Conservation (phyloP, 2,888 invertebrate genomes). For the Arctia plantaginis region DNA sequence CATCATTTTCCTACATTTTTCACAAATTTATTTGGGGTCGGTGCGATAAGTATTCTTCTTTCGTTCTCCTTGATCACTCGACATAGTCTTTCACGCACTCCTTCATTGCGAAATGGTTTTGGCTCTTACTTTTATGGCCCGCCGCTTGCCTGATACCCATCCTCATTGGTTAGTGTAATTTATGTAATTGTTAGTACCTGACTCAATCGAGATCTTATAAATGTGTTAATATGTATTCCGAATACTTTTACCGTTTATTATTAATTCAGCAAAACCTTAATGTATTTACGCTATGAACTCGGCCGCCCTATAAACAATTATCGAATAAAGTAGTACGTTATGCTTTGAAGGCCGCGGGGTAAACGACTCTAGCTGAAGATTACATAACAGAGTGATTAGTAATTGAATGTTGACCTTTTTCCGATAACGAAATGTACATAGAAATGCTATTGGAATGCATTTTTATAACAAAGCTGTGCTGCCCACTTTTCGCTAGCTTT, state of each 20-base stretch:
- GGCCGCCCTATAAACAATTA: slow-evolving; percentile 49
- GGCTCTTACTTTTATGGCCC: not conserved
- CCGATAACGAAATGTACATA: slow-evolving; percentile 46
- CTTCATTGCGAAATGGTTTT: not conserved
- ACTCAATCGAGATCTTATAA: not conserved
- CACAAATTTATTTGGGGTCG: not conserved
- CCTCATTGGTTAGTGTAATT: not conserved
- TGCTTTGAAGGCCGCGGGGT: slow-evolving; percentile 78
- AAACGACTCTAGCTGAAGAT: slow-evolving; percentile 75
- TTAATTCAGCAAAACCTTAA: slow-evolving; percentile 23
- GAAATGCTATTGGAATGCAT: slow-evolving; percentile 31
- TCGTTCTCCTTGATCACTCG: not conserved
- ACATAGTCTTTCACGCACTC: not conserved
- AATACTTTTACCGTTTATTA: not conserved
- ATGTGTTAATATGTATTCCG: not conserved
- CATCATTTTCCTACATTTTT: not conserved
- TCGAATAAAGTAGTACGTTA: slow-evolving; percentile 67
- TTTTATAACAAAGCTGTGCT: slow-evolving; percentile 29
- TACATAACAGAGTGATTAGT: slow-evolving; percentile 71
- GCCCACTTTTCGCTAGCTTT: not conserved
- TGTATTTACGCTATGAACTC: slow-evolving; percentile 20
- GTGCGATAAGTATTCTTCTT: not conserved
- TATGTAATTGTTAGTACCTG: not conserved
- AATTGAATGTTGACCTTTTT: slow-evolving; percentile 63
- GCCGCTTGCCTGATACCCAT: not conserved